Base-by-base conservation (phyloP, 2,888 invertebrate species). In the Agonopterix alstromeriana region DNA sequence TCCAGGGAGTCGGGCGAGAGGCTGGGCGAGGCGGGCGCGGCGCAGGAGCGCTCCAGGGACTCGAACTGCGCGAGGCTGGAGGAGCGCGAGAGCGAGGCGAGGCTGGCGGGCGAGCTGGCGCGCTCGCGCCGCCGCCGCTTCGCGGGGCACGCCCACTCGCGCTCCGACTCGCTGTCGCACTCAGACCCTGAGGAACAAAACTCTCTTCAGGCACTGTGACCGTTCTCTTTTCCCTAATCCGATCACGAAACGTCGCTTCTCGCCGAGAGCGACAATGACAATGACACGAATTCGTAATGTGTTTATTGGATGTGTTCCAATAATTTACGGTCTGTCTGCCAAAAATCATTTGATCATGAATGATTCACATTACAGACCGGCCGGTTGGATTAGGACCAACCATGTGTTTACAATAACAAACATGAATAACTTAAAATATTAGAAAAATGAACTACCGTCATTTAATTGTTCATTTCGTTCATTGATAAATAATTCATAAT, bases 31-130 rank as follows among this genome's bases (percentile, higher is more conserved):
- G 70, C 76, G 47, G 82, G 82, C n/a, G 84, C 84, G 35, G 85
- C 84, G 63, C 87, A 88, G 44, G 87, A 86, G 38, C 88, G 91
- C 73, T 96, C 96, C 52, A 96, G 85, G 3, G 94, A 94, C 82
- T 96, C 96, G 78, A 96, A 96, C 79, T 95, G 95, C 54, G 96
- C 90, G 54, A 96, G 88, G 61, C 95, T 95, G 57, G 94, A 94
- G 53, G 95, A 94, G 57, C 95, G 92, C 63, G 94, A 94, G 10
- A 94, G 88, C 45, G 93, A 93, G 70, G 82, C 73, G 67, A 85
- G 56, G 80, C 83, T 86, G 71, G 73, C 60, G 53, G 82, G 85
- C 54, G 87, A 86, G 50, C 70, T 52, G 54, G 78, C 82, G 54
- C 82, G 82, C 65, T 93, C 93, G 66, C 93, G 92, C 53, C 93